Percentiles rank a stretch among this genome's conserved stretches.
phyloP scores from a whole-genome alignment of 2,888 invertebrate species.

The Brachylomia viminalis region DNA sequence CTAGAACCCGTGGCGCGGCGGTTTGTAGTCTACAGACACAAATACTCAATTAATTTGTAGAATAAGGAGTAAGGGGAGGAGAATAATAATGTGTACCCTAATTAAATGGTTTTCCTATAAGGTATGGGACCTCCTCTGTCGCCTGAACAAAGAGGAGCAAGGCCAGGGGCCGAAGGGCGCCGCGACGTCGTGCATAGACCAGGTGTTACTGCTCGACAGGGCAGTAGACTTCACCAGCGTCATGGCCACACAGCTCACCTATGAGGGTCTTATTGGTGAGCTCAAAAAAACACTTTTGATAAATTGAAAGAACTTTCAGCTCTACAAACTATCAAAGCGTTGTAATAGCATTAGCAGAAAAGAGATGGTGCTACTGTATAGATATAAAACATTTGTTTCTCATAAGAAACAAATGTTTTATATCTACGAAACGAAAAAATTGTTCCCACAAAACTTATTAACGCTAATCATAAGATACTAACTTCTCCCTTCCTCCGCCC shows the following conservation, averaged over 20 bases:
- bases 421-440: too few relatives aligned
- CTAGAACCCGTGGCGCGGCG: too few relatives aligned
- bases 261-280: conserved; percentile 96
- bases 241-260: conserved; percentile 98
- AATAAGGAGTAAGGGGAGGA: too few relatives aligned
- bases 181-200: conserved; percentile 94
- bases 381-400: background rate
- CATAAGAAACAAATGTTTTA: background rate
- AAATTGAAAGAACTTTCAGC: background rate
- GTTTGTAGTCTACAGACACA: too few relatives aligned
- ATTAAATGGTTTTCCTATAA: conserved; percentile 58
- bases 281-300: background rate
- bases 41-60: too few relatives aligned
- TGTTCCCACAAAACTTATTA: background rate
- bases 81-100: too few relatives aligned
- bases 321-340: background rate
- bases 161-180: conserved; percentile 82
- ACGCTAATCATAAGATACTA: too few relatives aligned
- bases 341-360: background rate
- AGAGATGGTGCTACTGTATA: background rate
- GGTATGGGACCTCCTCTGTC: conserved; percentile 96
- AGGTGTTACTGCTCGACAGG: conserved; percentile 97
- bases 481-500: too few relatives aligned
- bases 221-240: conserved; percentile 97
- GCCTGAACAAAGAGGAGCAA: conserved; percentile 93